Percentiles rank a stretch among this genome's conserved stretches.
Evolutionary conservation across 2,888 invertebrate genomes (phyloP).

Genomic region (Rugalucina vietnamica): DNA sequence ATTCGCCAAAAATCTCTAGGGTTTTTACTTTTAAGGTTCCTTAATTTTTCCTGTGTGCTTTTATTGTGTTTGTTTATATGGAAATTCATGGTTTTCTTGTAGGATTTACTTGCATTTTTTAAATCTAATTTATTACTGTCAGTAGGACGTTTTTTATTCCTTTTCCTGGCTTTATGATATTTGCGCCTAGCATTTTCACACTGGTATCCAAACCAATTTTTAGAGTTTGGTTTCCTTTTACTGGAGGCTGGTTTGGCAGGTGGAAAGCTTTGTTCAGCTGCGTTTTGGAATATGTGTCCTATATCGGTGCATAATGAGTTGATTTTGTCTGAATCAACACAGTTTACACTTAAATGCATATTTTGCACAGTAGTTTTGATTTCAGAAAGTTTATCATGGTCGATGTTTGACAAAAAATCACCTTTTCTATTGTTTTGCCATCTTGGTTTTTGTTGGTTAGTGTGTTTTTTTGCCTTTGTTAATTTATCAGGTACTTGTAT

Average conservation of each 20-base stretch:
- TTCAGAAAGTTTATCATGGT: too few relatives aligned
- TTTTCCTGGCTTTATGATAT: neutral
- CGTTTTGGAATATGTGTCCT: too few relatives aligned
- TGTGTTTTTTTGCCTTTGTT: too few relatives aligned
- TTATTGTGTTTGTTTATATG: neutral
- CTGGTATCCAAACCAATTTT: neutral
- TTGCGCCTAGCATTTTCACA: neutral
- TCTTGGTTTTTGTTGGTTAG: too few relatives aligned
- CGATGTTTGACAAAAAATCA: too few relatives aligned
- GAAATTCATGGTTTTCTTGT: neutral
- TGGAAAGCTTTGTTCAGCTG: too few relatives aligned
- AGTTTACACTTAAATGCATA: too few relatives aligned
- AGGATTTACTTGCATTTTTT: neutral
- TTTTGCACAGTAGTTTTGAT: too few relatives aligned
- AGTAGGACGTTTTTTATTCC: neutral
- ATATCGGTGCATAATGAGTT: too few relatives aligned
- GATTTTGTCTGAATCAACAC: too few relatives aligned
- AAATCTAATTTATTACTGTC: neutral
- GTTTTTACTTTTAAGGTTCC: neutral
- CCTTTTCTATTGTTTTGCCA: too few relatives aligned
- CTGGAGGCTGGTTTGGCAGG: too few relatives aligned
- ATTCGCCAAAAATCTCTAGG: neutral
- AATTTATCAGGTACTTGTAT: neutral
- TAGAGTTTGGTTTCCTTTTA: neutral
- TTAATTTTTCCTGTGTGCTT: neutral